A percentile compares a stretch with the other conserved stretches of the same genome.
Evolutionary conservation across 2,797 vertebrate genomes (phyloP).

Genomic region (Eupleurogrammus muticus): DNA sequence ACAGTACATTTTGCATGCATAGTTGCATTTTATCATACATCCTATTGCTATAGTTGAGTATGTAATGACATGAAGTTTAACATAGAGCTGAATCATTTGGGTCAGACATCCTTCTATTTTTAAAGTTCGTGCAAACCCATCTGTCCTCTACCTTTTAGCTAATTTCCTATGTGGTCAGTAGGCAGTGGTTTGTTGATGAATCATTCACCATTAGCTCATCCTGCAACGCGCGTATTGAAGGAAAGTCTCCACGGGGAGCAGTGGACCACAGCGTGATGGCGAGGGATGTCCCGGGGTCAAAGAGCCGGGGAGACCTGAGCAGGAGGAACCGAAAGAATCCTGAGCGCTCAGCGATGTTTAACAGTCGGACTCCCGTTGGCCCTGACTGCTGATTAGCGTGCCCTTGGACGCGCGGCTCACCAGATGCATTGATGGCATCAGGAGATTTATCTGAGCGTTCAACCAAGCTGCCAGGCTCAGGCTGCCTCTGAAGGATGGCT

Average conservation of each 20-base stretch:
- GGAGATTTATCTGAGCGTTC: conserved; percentile 39
- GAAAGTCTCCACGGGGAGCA: conserved; percentile 36
- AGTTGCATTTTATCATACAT: conserved; percentile 17
- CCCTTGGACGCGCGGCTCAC: conserved; percentile 30
- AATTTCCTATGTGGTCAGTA: conserved; percentile 10
- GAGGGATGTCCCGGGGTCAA: conserved; percentile 61
- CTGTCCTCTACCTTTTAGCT: not conserved
- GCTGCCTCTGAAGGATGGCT: conserved; percentile 6
- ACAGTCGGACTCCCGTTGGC: conserved; percentile 40
- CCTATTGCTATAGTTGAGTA: conserved; percentile 2
- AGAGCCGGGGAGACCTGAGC: conserved; percentile 46
- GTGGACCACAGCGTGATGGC: conserved; percentile 22
- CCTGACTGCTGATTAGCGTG: conserved; percentile 21
- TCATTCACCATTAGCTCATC: conserved; percentile 48
- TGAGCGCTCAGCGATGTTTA: conserved; percentile 46
- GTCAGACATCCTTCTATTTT: not conserved
- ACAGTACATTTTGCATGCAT: conserved; percentile 20
- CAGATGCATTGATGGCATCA: conserved; percentile 13
- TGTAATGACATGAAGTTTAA: conserved; percentile 12
- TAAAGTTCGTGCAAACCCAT: not conserved
- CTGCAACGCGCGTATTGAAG: conserved; percentile 27
- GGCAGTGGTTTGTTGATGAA: conserved; percentile 35
- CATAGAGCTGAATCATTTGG: not conserved
- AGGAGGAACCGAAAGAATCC: conserved; percentile 33
- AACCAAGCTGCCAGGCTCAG: conserved; percentile 12